A percentile compares a stretch with the other conserved stretches of the same genome.
Conservation (phyloP, 2,888 invertebrate genomes). For the Leptodirus hochenwartii region DNA sequence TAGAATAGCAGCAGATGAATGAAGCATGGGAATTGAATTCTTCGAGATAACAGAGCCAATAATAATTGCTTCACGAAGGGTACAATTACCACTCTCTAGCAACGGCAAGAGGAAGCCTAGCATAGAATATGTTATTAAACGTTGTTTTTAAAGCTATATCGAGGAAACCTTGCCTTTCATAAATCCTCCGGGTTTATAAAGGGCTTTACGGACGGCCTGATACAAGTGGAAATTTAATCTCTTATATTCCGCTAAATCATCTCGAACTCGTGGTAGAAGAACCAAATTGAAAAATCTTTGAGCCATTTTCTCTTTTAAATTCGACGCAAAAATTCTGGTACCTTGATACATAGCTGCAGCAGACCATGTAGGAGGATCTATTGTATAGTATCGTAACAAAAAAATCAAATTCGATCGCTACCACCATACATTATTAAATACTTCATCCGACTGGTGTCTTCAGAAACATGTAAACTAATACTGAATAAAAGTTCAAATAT, state of each 20-base stretch:
- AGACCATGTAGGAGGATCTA: constrained; percentile 87
- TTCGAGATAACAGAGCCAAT: constrained; percentile 81
- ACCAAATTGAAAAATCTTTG: constrained; percentile 88
- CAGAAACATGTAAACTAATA: too few relatives aligned
- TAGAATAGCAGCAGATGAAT: constrained; percentile 86
- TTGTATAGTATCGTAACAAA: constrained; percentile 6
- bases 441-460: too few relatives aligned
- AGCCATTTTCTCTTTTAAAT: constrained; percentile 89
- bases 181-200: constrained; percentile 95
- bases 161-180: constrained; percentile 61
- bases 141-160: not conserved
- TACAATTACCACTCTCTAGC: constrained; percentile 79
- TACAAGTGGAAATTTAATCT: constrained; percentile 91
- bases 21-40: constrained; percentile 83
- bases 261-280: constrained; percentile 80
- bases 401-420: not conserved
- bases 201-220: constrained; percentile 77
- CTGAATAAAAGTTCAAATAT: too few relatives aligned
- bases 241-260: constrained; percentile 91
- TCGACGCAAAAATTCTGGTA: constrained; percentile 91
- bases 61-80: constrained; percentile 88
- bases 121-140: constrained; percentile 3
- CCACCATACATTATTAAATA: too few relatives aligned
- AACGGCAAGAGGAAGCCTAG: constrained; percentile 46
- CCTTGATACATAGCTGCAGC: constrained; percentile 96